Evolutionary conservation across 1,140 invertebrate species (phyloP), one percentile per base, ranked within the genome.

Genomic region (Phortica variegata): DNA sequence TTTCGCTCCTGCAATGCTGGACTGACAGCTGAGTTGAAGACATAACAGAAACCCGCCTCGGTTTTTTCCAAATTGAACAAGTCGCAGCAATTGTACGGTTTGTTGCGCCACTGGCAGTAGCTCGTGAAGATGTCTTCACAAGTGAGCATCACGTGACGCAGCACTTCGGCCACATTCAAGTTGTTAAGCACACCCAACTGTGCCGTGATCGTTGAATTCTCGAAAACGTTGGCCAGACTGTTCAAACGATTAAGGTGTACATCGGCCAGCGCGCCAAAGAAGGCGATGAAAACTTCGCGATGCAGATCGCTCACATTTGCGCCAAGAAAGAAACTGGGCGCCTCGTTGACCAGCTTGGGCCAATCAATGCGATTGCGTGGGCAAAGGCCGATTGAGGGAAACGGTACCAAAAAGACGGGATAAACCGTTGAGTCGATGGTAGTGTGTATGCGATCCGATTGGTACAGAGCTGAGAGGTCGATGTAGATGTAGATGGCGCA

Each of bases 361-460:
- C 54, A 49, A 40, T 73, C 56, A 23, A 73, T 33, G 16, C 70
- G 58, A 52, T 58, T 62, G 3, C 46, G 52, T 0, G 52, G 43
- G 33, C 70, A 73, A 2, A 73, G 13, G 1, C 49, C 70, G 21
- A 73, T 54, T 1, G 70, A 51, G 6, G 70, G 70, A 40, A 73
- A 73, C 3, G 55, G 46, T 1, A 55, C 41, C 3, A 17, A 52
- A 32, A 73, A 73, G 3, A 65, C 42, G 1, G 70, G 70, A 2
- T 32, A 32, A 52, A 73, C 59, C 1, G 58, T 57, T 36, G 70
- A 56, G n/a, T 52, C 58, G 16, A 73, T 65, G 29, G 61, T 68
- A 0, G 70, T 73, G 7, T 71, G 65, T 2, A 65, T 52, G 3
- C 65, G 56, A 0, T 47, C 52, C 0, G 54, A 52, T 18, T 53